Base-by-base conservation (phyloP, 1,140 invertebrate genomes). In the Drosophila nikananu region DNA sequence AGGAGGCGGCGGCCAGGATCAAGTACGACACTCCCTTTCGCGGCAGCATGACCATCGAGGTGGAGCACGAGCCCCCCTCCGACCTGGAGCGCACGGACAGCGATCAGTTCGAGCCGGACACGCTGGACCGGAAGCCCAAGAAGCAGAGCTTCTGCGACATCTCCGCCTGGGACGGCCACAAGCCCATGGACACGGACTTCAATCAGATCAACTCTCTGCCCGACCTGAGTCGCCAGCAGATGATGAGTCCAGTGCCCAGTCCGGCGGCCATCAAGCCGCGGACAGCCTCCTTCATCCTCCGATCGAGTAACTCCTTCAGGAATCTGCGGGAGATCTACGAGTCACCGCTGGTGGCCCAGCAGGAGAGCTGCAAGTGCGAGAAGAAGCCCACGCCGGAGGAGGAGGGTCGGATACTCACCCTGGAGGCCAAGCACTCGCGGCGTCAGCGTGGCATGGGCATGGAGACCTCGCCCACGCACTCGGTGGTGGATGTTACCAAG, bases 31-130 rank as follows among this genome's bases (percentile, higher is more conserved):
- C 92, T 2, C 92, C 92, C 19, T 93, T 91, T 90, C 89, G 86
- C 25, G 92, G 92, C 13, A 93, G 92, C 73, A 93, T 93, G 92
- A 93, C 96, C 19, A 97, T 97, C 65, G 96, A 97, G 92, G 96
- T 97, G 1, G 95, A 96, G 91, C 92, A 93, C 35, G 91, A 93
- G 7, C 92, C 92, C 0, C 89, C 87, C 2, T 92, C 91, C 13
- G 92, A 93, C 30, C 52, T 92, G n/a, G 91, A 92, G 58, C 79
- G 81, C 9, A 93, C 92, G 2, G 92, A 93, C 21, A 93, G 92
- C 4, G 96, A 97, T 73, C 94, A 94, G 60, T 97, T 97, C 82
- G 97, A 97, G 90, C 96, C 96, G 0, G 97, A 97, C 78, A 97
- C 97, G 0, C 92, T 97, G 27, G 97, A 97, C 83, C 93, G 97